Evolutionary conservation across 35 echinoderm and acorn worm genomes (phyloP).

Genomic region (Amphiura filiformis): DNA sequence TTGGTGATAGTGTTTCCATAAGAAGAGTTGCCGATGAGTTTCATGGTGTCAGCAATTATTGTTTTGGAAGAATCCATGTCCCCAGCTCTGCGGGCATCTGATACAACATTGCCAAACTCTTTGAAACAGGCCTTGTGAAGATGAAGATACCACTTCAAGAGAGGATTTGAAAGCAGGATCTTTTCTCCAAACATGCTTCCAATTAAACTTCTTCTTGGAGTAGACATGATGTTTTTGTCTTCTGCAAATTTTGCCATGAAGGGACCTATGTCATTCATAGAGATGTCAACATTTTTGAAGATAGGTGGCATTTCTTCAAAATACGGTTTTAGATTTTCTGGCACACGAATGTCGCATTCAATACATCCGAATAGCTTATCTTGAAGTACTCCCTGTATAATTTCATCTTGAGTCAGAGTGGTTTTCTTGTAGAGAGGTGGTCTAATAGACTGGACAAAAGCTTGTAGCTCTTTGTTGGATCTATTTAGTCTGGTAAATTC

Average conservation of each 20-base stretch:
- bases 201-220: conserved; percentile 37
- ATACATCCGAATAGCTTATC: conserved; percentile 30
- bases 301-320: conserved; percentile 14
- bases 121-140: not conserved
- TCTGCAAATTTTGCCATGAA: not conserved
- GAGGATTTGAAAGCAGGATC: not conserved
- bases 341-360: conserved; percentile 46
- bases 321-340: not conserved
- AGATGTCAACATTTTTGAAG: conserved; percentile 21
- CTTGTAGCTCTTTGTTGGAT: not conserved
- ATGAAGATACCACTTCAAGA: not conserved
- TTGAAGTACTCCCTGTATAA: not conserved
- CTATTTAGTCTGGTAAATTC: not conserved
- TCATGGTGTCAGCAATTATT: conserved; percentile 19
- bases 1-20: conserved; percentile 49
- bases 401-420: not conserved
- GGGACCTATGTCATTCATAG: not conserved
- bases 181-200: conserved; percentile 48
- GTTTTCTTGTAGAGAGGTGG: not conserved
- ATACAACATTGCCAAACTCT: not conserved
- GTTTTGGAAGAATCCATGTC: not conserved
- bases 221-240: conserved; percentile 15
- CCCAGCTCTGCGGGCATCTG: not conserved
- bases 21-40: conserved; percentile 28
- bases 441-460: not conserved